phyloP scores from a whole-genome alignment of 2,888 invertebrate genomes.

The Ptychoptera contaminata region DNA sequence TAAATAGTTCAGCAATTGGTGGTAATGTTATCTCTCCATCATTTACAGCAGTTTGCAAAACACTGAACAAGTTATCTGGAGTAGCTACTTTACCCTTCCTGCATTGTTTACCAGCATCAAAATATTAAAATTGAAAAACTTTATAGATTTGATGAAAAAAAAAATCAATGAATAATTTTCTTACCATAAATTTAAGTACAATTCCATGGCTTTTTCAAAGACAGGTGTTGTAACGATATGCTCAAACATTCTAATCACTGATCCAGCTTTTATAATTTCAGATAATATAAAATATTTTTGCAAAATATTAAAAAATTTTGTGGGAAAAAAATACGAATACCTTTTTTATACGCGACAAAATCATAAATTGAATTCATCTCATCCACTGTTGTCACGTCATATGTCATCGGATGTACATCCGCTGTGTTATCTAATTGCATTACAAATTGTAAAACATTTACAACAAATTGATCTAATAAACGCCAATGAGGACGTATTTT shows the following conservation, averaged over 20 bases:
- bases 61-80: slow-evolving; percentile 20
- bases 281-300: not conserved
- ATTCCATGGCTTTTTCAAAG: slow-evolving; percentile 46
- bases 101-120: not conserved
- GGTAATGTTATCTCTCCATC: slow-evolving; percentile 38
- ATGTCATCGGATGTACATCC: slow-evolving; percentile 37
- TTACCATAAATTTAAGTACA: slow-evolving; percentile 22
- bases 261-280: slow-evolving; percentile 31
- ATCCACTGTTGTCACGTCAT: slow-evolving; percentile 33
- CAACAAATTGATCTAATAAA: slow-evolving; percentile 31
- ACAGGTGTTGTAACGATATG: slow-evolving; percentile 55
- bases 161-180: slow-evolving; percentile 12
- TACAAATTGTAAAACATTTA: slow-evolving; percentile 24
- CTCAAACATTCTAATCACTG: slow-evolving; percentile 64
- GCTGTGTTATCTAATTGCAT: slow-evolving; percentile 11
- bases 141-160: not conserved
- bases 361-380: slow-evolving; percentile 39
- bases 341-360: slow-evolving; percentile 43
- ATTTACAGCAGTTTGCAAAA: slow-evolving; percentile 18
- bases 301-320: slow-evolving; percentile 5
- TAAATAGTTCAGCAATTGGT: slow-evolving; percentile 30
- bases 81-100: slow-evolving; percentile 13
- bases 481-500: slow-evolving; percentile 33
- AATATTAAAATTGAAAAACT: not conserved
- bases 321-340: too few species aligned